phyloP scores from a whole-genome alignment of 2,113 vertebrate species.

The Shinisaurus crocodilurus region DNA sequence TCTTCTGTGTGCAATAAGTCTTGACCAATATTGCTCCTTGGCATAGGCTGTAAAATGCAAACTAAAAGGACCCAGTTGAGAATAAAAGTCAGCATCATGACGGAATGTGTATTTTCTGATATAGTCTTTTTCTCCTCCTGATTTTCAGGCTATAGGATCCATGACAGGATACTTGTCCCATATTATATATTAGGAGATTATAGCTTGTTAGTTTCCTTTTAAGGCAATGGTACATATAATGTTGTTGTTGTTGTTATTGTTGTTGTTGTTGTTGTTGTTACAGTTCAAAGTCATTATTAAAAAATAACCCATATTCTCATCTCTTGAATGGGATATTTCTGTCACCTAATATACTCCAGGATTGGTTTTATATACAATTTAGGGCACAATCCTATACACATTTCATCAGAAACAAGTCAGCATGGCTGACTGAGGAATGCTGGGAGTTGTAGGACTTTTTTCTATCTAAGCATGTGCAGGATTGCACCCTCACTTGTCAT shows the following conservation, averaged over 20 bases:
- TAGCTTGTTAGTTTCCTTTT: neutral
- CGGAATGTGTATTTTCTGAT: slow-evolving; percentile 74
- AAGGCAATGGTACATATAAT: neutral
- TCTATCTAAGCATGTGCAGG: no score
- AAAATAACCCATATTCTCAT: neutral
- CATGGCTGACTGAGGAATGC: no score
- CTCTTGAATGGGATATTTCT: neutral
- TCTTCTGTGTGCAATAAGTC: slow-evolving; percentile 78
- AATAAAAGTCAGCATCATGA: slow-evolving; percentile 75
- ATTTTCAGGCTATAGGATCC: slow-evolving; percentile 56
- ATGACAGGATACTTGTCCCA: slow-evolving; percentile 35
- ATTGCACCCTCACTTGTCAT: no score
- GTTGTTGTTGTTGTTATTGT: neutral
- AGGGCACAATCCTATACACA: no score
- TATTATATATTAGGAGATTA: slow-evolving; percentile 58
- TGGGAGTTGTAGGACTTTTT: no score
- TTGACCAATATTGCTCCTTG: slow-evolving; percentile 79
- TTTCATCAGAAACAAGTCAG: no score
- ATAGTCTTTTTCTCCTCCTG: slow-evolving; percentile 53
- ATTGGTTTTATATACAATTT: neutral
- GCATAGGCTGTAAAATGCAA: slow-evolving; percentile 78
- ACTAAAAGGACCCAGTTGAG: slow-evolving; percentile 74
- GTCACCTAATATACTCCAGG: neutral
- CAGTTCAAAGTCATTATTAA: neutral
- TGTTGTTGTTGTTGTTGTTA: no score